Conservation (phyloP, 2,113 vertebrate species). For the Prionailurus viverrinus region DNA sequence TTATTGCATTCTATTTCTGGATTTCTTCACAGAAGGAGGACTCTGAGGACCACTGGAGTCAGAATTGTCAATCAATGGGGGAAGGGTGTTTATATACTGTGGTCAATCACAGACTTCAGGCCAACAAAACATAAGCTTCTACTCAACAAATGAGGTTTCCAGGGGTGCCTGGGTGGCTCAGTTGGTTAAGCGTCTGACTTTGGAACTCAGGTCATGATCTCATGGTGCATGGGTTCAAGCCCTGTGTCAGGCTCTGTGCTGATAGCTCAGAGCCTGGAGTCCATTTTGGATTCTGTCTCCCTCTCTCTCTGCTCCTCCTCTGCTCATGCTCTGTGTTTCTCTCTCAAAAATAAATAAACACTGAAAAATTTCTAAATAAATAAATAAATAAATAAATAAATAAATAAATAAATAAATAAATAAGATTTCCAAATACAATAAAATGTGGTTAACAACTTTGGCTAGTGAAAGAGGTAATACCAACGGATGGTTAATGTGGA, state of each 20-base stretch:
- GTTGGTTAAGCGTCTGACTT: too few species aligned
- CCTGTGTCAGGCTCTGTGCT: too few species aligned
- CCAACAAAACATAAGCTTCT: constrained; percentile 15
- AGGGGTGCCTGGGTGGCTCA: not conserved
- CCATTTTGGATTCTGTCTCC: too few species aligned
- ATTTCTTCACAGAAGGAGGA: not conserved
- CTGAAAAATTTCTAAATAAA: too few species aligned
- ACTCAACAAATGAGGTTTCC: constrained; percentile 34
- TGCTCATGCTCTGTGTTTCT: too few species aligned
- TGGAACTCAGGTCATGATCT: too few species aligned
- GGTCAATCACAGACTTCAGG: not conserved
- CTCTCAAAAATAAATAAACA: too few species aligned
- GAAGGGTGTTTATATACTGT: not conserved
- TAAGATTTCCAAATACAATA: constrained; percentile 45
- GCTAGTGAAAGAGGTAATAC: not conserved
- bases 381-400: not conserved
- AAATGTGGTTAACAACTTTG: constrained; percentile 36
- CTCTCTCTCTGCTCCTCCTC: too few species aligned
- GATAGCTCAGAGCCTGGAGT: too few species aligned
- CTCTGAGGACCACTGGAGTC: not conserved
- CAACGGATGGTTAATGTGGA: not conserved
- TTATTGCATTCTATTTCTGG: not conserved
- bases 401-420: not conserved
- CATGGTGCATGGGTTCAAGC: too few species aligned
- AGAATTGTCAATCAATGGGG: not conserved